phyloP scores from a whole-genome alignment of 2,888 invertebrate species.

The Zygogramma bicolorata region DNA sequence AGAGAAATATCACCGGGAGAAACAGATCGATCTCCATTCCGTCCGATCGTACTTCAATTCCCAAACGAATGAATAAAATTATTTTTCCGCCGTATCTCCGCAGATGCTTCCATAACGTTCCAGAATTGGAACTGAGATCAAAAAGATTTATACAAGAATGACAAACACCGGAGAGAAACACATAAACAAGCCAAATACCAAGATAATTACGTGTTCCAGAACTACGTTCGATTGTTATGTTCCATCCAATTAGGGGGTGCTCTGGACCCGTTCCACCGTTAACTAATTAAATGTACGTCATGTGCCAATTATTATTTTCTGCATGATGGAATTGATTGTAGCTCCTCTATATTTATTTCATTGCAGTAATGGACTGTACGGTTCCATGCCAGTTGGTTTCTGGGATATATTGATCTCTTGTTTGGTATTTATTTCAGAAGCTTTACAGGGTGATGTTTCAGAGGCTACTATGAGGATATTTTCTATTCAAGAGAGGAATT shows the following conservation, averaged over 20 bases:
- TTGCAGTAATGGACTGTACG: not conserved
- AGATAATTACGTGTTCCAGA: conserved; percentile 29
- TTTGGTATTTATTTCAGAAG: no score
- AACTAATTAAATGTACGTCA: conserved; percentile 41
- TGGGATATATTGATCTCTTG: not conserved
- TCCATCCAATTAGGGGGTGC: conserved; percentile 42
- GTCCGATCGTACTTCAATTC: not conserved
- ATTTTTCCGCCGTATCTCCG: not conserved
- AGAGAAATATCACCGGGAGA: not conserved
- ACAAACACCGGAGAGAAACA: not conserved
- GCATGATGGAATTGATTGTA: conserved; percentile 39
- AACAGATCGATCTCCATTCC: not conserved
- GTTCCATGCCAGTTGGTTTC: not conserved
- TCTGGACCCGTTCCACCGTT: conserved; percentile 32
- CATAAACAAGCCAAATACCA: conserved; percentile 17
- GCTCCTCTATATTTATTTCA: conserved; percentile 26
- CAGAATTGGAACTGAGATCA: not conserved
- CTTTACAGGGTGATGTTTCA: no score
- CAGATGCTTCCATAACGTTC: not conserved
- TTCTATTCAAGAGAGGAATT: no score
- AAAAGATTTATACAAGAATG: conserved; percentile 6
- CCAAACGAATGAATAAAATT: conserved; percentile 11
- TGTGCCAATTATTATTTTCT: conserved; percentile 45
- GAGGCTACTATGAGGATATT: no score
- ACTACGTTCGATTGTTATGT: conserved; percentile 40